Conservation (phyloP, 2,797 vertebrate genomes). For the Balearica regulorum region DNA sequence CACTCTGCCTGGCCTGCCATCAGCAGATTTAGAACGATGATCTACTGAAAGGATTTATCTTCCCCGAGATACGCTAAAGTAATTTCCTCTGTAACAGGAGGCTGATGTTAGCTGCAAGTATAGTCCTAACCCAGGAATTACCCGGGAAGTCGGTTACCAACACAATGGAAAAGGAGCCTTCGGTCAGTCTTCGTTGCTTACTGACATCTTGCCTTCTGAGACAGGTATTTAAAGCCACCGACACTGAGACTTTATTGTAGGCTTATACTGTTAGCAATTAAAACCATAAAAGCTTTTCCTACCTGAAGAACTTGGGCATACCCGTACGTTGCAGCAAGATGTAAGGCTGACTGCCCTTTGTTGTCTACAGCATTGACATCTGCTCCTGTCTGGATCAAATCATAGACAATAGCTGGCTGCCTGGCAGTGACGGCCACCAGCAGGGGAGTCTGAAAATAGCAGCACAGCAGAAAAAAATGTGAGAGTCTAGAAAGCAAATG, state of each 20-base stretch:
- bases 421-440: slow-evolving; percentile 66
- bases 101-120: not conserved
- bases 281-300: not conserved
- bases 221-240: not conserved
- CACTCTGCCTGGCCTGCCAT: not conserved
- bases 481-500: not conserved
- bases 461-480: not conserved
- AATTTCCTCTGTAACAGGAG: not conserved
- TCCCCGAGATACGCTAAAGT: accelerated
- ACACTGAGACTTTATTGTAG: accelerated
- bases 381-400: slow-evolving; percentile 63
- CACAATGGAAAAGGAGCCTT: not conserved
- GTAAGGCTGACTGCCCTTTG: slow-evolving; percentile 60
- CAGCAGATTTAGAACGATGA: not conserved
- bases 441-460: slow-evolving; percentile 60
- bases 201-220: not conserved
- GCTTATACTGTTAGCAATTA: not conserved
- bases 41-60: not conserved
- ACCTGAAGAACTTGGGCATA: slow-evolving; percentile 64
- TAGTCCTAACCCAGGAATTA: not conserved
- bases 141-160: not conserved
- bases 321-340: slow-evolving; percentile 57
- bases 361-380: slow-evolving; percentile 58
- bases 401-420: slow-evolving; percentile 55
- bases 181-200: not conserved